Evolutionary conservation across 1,140 invertebrate genomes (phyloP), one percentile per base, ranked within the genome.

Genomic region (Tetramorium parvispinum): DNA sequence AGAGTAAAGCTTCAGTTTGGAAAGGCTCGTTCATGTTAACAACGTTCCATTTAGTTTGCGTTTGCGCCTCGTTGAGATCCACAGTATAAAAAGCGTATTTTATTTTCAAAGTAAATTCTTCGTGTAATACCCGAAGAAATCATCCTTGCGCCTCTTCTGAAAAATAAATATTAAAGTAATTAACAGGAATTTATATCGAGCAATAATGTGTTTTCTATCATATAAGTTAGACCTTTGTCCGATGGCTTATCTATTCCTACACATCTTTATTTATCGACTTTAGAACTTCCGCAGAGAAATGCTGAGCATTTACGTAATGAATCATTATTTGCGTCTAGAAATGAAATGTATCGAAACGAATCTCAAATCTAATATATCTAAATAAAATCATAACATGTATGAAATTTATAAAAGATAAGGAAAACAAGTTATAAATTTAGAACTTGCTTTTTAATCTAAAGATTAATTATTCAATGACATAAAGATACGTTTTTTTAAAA

Each of bases 261-360:
- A 7, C 2, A 73, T 27, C 24, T n/a, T 75, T 76, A 76, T 77
- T 24, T 77, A n/a, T 46, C 18, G 1, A 49, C 18, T 77, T 43
- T 2, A 16, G 6, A 63, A 2, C 13, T 18, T 78, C 43, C 3
- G 11, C 16, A n/a, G 40, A 46, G 18, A 27, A 53, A 5, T 11
- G 2, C 2, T 40, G 18, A 43, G 37, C 8, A 43, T n/a, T 59
- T 59, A 3, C 13, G 21, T 5, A 32, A n/a, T n/a, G 40, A 78
- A 63, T 77, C 57, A 21, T 78, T 27, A 18, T 63, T 63, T 63
- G 8, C 3, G 27, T 1, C 49, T 1, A 21, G 24, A 49, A 77
- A 77, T 32, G 3, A 46, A n/a, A 59, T 59, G 59, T 1, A 2
- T n/a, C 21, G 2, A 77, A 49, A n/a, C 6, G 6, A 18, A 37